Percentiles rank a stretch among this genome's conserved stretches.
Conservation (phyloP, 2,888 invertebrate species). For the Scaptomyza flava region DNA sequence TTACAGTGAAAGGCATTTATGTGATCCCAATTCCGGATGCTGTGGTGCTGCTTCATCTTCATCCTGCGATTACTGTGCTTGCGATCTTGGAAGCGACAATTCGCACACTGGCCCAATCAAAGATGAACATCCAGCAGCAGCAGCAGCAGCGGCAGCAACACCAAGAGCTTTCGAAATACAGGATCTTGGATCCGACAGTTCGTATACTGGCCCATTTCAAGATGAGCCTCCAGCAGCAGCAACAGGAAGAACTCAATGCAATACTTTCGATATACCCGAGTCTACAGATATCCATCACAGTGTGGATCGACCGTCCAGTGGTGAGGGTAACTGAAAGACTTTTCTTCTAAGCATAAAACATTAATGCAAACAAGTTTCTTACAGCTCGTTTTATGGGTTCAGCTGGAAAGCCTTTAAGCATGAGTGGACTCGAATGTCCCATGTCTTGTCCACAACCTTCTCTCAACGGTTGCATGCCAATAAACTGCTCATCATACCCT, state of each 20-base stretch:
- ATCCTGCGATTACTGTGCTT: neutral
- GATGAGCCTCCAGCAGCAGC: neutral
- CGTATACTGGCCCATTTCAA: neutral
- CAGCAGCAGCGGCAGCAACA: neutral
- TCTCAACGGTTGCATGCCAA: neutral
- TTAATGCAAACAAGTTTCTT: neutral
- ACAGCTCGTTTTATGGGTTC: neutral
- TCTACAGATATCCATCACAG: conserved; percentile 4
- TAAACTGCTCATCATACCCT: neutral
- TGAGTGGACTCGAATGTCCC: neutral
- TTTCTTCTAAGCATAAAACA: neutral
- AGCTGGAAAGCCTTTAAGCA: too few relatives aligned
- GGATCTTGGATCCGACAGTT: neutral
- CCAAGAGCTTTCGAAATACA: neutral
- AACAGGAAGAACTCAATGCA: neutral
- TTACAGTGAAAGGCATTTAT: neutral
- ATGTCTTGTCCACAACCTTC: neutral
- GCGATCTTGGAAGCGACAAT: too few relatives aligned
- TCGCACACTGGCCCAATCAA: neutral
- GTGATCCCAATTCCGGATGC: neutral
- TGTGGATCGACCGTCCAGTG: neutral
- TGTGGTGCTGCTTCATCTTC: neutral
- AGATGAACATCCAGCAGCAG: neutral
- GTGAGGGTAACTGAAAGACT: neutral
- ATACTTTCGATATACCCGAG: conserved; percentile 2